phyloP scores from a whole-genome alignment of 2,113 vertebrate species.

The Hyaena hyaena region DNA sequence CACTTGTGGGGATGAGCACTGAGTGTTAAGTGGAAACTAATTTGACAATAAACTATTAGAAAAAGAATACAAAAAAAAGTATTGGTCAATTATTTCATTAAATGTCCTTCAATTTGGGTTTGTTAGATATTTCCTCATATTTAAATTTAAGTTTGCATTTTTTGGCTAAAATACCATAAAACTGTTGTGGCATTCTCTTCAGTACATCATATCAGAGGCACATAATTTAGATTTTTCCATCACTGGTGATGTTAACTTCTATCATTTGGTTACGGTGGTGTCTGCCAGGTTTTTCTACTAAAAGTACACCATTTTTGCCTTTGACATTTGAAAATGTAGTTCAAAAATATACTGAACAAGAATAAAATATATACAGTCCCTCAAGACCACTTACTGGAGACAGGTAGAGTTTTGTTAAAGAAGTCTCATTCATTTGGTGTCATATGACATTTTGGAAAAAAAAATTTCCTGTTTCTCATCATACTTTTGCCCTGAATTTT shows the following conservation, averaged over 20 bases:
- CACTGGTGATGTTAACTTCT: neutral
- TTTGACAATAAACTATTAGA: too few species aligned
- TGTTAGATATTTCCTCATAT: slow-evolving; percentile 27
- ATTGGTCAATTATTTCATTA: slow-evolving; percentile 29
- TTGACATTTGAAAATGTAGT: slow-evolving; percentile 29
- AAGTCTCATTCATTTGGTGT: neutral
- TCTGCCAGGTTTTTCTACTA: neutral
- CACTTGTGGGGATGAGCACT: too few species aligned
- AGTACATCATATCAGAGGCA: neutral
- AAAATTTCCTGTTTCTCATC: neutral
- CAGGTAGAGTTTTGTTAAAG: slow-evolving; percentile 24
- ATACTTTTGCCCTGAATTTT: slow-evolving; percentile 24
- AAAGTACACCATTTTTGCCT: neutral
- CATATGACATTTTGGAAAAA: slow-evolving; percentile 16
- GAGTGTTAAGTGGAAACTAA: too few species aligned
- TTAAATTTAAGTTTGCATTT: neutral
- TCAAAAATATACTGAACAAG: neutral
- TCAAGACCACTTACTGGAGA: neutral
- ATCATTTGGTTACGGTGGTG: neutral
- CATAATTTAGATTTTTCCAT: neutral
- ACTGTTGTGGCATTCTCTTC: neutral
- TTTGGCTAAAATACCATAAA: neutral
- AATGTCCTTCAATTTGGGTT: neutral
- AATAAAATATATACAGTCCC: neutral
- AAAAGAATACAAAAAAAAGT: neutral